phyloP scores from a whole-genome alignment of 2,113 vertebrate species.

The Pelobates fuscus region DNA sequence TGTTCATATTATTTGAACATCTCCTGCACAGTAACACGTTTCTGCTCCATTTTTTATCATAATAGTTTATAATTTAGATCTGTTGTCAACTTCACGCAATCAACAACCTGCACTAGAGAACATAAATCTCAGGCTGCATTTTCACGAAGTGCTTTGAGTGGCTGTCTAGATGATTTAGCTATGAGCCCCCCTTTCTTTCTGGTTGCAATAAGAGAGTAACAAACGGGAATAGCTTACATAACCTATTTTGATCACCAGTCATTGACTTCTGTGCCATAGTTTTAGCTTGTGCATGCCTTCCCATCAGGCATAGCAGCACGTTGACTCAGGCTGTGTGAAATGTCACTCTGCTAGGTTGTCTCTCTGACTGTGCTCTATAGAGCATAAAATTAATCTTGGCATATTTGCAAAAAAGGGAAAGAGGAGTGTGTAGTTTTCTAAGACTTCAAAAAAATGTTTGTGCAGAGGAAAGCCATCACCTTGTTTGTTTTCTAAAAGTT shows the following conservation, averaged over 20 bases:
- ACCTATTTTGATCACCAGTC: slow-evolving; percentile 54
- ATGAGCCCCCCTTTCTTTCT: not conserved
- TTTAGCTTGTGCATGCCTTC: slow-evolving; percentile 54
- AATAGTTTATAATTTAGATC: too few species aligned
- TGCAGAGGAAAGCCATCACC: slow-evolving; percentile 58
- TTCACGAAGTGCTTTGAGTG: not conserved
- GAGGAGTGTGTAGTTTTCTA: slow-evolving; percentile 36
- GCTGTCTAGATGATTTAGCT: slow-evolving; percentile 4
- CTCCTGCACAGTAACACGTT: too few species aligned
- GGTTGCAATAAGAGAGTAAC: slow-evolving; percentile 7
- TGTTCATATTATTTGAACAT: too few species aligned
- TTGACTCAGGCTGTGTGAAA: slow-evolving; percentile 58
- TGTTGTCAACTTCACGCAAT: not conserved
- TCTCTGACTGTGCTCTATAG: slow-evolving; percentile 66
- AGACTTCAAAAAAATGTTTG: slow-evolving; percentile 24
- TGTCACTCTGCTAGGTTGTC: slow-evolving; percentile 62
- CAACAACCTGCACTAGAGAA: not conserved
- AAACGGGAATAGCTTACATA: slow-evolving; percentile 54
- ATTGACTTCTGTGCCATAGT: slow-evolving; percentile 52
- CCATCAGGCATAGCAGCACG: slow-evolving; percentile 60
- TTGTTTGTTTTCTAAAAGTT: slow-evolving; percentile 65
- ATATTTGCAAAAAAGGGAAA: slow-evolving; percentile 58
- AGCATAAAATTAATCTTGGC: slow-evolving; percentile 74
- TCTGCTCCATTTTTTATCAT: too few species aligned
- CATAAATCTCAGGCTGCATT: not conserved